Evolutionary conservation across 2,113 vertebrate species (phyloP), one percentile per base, ranked within the genome.

Genomic region (Hipposideros armiger): DNA sequence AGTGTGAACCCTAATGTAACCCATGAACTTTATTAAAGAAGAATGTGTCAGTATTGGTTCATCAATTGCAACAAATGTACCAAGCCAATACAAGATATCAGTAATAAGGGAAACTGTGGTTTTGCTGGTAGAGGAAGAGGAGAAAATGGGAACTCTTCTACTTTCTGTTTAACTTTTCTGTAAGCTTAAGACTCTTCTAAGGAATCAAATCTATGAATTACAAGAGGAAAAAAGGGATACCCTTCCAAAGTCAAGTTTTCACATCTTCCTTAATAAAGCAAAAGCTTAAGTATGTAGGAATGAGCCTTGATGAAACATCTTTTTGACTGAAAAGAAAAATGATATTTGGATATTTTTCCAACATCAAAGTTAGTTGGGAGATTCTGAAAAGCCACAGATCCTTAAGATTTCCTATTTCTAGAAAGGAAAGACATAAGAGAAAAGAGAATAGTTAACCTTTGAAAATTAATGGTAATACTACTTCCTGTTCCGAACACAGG

Each of bases 311-410:
- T 40, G 47, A 95, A 87, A 54, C 45, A 64, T 90, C 50, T 78
- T 22, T 85, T 82, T 67, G 56, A 80, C 19, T 81, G 66, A 60
- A 87, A 80, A 80, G 40, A n/a, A 80, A 92, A 87, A 10, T 66
- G 56, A 73, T 52, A 80, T 28, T 69, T 42, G 11, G 14, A 64
- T 90, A 80, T 80, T 82, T 94, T 95, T 83, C 58, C 32, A 83
- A 58, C 4, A 30, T 56, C 58, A 74, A 54, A 83, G 28, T 90
- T 32, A 69, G 45, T 56, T 64, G 67, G 52, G 72, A 73, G 24
- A 92, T 47, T 94, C 86, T 96, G 36, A 93, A 87, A 96, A 93
- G 56, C 20, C 76, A 94, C 7, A 54, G 24, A 45, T 95, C 45
- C 10, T 64, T 81, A 64, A 52, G 24, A 56, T 80, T 94, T 91